Conservation (phyloP, 2,113 vertebrate genomes). For the Pristiophorus japonicus region DNA sequence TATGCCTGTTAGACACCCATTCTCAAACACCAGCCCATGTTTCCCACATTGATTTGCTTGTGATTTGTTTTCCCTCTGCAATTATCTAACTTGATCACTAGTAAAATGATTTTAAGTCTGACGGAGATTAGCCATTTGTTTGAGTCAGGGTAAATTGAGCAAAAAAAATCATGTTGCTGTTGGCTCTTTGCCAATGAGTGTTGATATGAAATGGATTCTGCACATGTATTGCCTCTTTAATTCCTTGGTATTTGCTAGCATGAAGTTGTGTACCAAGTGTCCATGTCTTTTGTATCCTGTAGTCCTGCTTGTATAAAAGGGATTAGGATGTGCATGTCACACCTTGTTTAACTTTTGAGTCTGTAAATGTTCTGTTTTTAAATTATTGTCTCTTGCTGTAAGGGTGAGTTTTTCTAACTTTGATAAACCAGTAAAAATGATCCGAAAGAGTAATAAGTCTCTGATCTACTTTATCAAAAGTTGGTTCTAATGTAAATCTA, state of each 20-base stretch:
- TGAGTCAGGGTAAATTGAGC: background rate
- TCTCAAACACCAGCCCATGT: background rate
- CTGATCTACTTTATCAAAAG: background rate
- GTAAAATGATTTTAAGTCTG: background rate
- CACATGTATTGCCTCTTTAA: too few species aligned
- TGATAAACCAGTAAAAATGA: slow-evolving; percentile 19
- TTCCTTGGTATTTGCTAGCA: background rate
- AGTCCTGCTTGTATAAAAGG: background rate
- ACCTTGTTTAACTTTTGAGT: background rate
- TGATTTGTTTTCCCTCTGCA: background rate
- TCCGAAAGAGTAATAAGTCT: background rate
- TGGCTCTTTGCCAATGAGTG: background rate
- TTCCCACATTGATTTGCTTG: background rate
- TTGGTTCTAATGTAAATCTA: background rate
- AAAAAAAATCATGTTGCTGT: background rate
- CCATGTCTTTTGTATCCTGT: background rate
- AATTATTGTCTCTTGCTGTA: background rate
- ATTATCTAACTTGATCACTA: background rate
- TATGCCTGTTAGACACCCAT: background rate
- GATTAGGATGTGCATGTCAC: background rate
- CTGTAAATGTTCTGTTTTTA: slow-evolving; percentile 35
- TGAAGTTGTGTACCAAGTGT: background rate
- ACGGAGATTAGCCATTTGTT: background rate
- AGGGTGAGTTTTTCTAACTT: slow-evolving; percentile 14
- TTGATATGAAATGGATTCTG: background rate